phyloP scores from a whole-genome alignment of 2,797 vertebrate species.

The Dicrostonyx torquatus region DNA sequence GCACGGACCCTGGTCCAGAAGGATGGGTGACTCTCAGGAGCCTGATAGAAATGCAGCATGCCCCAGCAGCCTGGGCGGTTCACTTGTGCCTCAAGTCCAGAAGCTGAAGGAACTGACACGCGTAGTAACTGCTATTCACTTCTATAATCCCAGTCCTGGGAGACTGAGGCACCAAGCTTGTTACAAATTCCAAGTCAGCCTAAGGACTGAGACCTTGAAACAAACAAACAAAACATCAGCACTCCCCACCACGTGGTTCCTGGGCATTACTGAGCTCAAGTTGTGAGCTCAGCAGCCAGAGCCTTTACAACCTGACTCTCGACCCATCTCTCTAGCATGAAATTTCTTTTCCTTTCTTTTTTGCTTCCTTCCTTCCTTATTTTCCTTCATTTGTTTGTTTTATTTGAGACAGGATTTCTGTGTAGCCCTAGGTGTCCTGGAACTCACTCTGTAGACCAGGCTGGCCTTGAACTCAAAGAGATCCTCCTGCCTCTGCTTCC shows the following conservation, averaged over 20 bases:
- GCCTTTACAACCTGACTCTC: background rate
- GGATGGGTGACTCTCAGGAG: background rate
- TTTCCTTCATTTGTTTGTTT: background rate
- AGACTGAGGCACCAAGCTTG: background rate
- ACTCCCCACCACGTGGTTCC: background rate
- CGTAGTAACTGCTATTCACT: background rate
- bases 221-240: background rate
- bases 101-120: background rate
- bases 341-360: background rate
- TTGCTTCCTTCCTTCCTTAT: accelerated
- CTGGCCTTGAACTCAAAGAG: background rate
- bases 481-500: background rate
- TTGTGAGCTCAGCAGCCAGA: background rate
- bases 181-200: background rate
- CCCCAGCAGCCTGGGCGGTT: background rate
- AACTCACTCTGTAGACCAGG: background rate
- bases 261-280: background rate
- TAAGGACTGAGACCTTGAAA: background rate
- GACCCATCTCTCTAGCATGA: background rate
- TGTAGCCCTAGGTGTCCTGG: background rate
- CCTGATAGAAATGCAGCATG: background rate
- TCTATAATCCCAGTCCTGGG: background rate
- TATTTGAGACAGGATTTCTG: background rate
- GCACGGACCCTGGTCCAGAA: background rate
- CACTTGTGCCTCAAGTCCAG: background rate